Evolutionary conservation across 2,797 vertebrate genomes (phyloP), one percentile per base, ranked within the genome.

Genomic region (Molossus alvarezi): DNA sequence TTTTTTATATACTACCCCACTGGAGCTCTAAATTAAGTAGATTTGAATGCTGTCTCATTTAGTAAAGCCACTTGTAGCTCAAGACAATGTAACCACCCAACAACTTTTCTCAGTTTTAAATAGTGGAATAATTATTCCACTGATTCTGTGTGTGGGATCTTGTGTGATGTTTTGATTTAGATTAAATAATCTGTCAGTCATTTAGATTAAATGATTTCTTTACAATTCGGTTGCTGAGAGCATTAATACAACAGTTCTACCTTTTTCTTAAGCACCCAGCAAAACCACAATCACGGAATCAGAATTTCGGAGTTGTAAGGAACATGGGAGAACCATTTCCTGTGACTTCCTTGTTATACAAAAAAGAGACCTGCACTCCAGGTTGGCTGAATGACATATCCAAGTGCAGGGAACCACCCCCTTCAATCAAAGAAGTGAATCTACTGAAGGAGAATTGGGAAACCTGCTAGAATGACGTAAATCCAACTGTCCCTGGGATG

Each of bases 1-100:
- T 75, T 90, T 73, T 62, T 53, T 94, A 60, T 85, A 76, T 64
- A 67, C 25, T 18, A 53, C 33, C 13, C 53, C 53, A 45, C 53
- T 57, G 48, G 58, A 80, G 45, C 48, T 93, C 87, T 81, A 88
- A 80, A 81, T 96, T 75, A 88, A 91, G 75, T 41, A 76, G 37
- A 53, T 73, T 92, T 80, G 77, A 93, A 73, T 93, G 48, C 18
- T 93, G 37, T 55, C 27, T 67, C 53, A 76, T 53, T 88, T 85
- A 88, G 45, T 45, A 75, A 83, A 93, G 60, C 25, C 82, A 64
- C 60, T 71, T 79, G 57, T 92, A 83, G n/a, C 48, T 90, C 17
- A 64, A 57, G 90, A 88, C 45, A 45, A 79, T 62, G 62, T 41
- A 77, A 73, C 7, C 33, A 45, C 25, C 41, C 29, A 86, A 14